Percentiles rank a stretch among this genome's conserved stretches.
These are phyloP conservation scores for Nerophis ophidion DNA, from an alignment of 2,113 vertebrate genomes.

Conservation along the genomic window DNA sequence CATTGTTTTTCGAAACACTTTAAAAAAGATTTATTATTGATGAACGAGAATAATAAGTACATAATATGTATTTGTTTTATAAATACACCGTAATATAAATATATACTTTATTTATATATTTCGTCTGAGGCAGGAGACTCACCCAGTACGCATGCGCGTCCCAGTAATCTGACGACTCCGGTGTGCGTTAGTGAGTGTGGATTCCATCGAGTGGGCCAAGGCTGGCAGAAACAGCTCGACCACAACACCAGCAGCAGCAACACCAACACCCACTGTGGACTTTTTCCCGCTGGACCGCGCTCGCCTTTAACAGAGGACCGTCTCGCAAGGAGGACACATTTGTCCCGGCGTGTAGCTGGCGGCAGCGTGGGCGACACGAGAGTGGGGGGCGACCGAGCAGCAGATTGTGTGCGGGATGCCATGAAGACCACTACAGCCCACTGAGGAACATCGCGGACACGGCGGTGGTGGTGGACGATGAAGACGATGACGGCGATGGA, in stretches of 20 bases:
- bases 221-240: conserved; percentile 26
- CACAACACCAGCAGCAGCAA: not conserved
- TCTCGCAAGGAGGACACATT: not conserved
- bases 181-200: not conserved
- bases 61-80: no score
- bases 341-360: conserved; percentile 40
- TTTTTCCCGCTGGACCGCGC: conserved; percentile 14
- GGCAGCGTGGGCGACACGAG: conserved; percentile 5
- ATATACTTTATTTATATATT: no score
- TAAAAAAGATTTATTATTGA: no score
- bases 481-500: conserved; percentile 41
- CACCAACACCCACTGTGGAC: not conserved
- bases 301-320: not conserved
- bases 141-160: conserved; percentile 47
- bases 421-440: conserved; percentile 52
- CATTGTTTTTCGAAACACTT: no score
- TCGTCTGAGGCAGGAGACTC: not conserved
- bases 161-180: conserved; percentile 44
- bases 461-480: conserved; percentile 13
- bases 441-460: conserved; percentile 37
- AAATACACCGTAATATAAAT: no score
- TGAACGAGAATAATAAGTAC: no score
- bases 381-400: not conserved
- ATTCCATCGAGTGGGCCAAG: conserved; percentile 25
- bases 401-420: conserved; percentile 55